Base-by-base conservation (phyloP, 2,888 invertebrate species). In the Hermaeophaga mercurialis region DNA sequence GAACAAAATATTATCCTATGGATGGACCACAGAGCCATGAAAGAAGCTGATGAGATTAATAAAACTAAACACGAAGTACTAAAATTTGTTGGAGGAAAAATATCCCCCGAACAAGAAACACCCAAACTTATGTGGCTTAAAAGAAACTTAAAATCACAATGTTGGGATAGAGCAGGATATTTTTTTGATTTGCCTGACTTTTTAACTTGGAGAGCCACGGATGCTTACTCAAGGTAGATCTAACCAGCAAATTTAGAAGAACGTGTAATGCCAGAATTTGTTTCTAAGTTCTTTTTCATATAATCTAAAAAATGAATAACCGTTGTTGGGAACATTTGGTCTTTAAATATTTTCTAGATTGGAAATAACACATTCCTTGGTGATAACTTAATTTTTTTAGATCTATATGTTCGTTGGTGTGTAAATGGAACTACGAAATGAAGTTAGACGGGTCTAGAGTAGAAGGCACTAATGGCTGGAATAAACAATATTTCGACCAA, bases 111-210 rank as follows among this genome's bases (percentile, higher is more conserved):
- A 82, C 96, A 96, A 96, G 87, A 97, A 81, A 88, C 91, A 56
- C 96, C 97, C 0, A 97, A 97, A 80, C 75, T 97, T 12, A 76
- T 96, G 22, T 97, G 97, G 97, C 74, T 97, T 1, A 96, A 96
- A 76, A 85, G 82, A 66, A 81, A 90, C 78, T 73, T 90, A 8
- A 70, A 66, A 3, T 76, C 82, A 0, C 72, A 80, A 2, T 84
- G 84, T 65, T 96, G 92, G 91, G 66, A 79, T 0, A 83, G 85
- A 54, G 85, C 85, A 43, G 86, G 86, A 46, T 82, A 87, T 58
- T 90, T 93, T 67, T 93, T 97, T 77, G 96, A 97, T 77, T 80
- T 97, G 41, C 94, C 95, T 0, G 97, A 97, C 77, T 97, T 89
- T 74, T 79, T 97, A 2, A 95, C 96, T 0, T 96, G 93, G 92